Evolutionary conservation across 2,888 invertebrate genomes (phyloP), one percentile per base, ranked within the genome.

Genomic region (Eurytoma californica): DNA sequence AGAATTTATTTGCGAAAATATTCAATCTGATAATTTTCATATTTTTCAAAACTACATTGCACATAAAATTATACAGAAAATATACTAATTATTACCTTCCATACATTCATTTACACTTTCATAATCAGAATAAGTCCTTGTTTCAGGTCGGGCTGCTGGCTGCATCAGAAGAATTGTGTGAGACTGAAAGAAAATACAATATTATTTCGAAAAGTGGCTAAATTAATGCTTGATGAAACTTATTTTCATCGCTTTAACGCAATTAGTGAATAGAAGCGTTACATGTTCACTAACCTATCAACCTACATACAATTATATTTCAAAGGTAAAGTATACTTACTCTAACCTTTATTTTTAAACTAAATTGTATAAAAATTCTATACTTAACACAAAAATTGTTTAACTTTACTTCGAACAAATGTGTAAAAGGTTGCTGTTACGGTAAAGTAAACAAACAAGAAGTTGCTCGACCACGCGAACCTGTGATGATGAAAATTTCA

Each of bases 101-200:
- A 99, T 96, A 88, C 98, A 98, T 87, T 98, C 98, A 87, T 98
- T 98, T 12, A 98, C 96, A 80, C 97, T 97, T 89, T 99, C 99
- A 87, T 98, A 99, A 90, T 99, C 99, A 0, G 97, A 97, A 91
- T 98, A 99, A 0, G 99, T 99, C 82, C 99, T 93, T 0, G 98
- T 98, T 91, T 98, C 98, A 24, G 98, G 97, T 87, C 97, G 95
- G 0, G 93, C 93, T 2, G 97, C 97, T 1, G 98, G 97, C 90
- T 99, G 99, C 7, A 99, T 96, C 83, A 99, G 91, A 80, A 99
- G 92, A 90, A 99, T 99, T 81, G 98, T 98, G 91, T 99, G 98
- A n/a, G 97, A 95, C 98, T 95, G 90, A 82, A 94, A 92, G 49
- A 30, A 72, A 72, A 24, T 67, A 65, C 39, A 61, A 51, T 53